phyloP scores from a whole-genome alignment of 2,113 vertebrate genomes.

The Aythya baeri region DNA sequence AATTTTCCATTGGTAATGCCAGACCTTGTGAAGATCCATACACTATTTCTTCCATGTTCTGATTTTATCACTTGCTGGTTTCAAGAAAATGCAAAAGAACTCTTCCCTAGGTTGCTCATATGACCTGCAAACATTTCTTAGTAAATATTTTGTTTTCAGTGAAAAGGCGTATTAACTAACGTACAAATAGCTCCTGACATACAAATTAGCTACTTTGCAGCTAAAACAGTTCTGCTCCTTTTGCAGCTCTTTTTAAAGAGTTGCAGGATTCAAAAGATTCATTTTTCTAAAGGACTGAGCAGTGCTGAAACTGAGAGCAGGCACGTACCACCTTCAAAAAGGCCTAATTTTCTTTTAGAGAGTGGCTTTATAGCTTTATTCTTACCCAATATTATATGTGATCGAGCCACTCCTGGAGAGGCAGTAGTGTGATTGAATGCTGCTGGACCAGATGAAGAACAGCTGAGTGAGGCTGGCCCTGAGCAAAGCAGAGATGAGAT shows the following conservation, averaged over 20 bases:
- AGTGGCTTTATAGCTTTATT: background rate
- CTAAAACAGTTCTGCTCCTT: background rate
- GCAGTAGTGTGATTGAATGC: background rate
- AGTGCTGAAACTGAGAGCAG: background rate
- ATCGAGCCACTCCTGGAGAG: background rate
- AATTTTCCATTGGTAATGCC: background rate
- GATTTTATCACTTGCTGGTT: background rate
- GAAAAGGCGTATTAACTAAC: background rate
- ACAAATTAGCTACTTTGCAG: background rate
- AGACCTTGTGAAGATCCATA: background rate
- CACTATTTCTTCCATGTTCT: background rate
- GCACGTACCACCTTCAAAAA: background rate
- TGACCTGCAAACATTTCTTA: background rate
- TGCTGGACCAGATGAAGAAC: background rate
- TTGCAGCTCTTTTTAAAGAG: background rate
- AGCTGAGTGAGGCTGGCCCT: background rate
- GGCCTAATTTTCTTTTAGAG: background rate
- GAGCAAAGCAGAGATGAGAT: background rate
- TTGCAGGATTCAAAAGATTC: background rate
- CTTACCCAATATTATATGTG: background rate
- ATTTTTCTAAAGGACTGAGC: background rate
- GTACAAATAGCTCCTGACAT: no score
- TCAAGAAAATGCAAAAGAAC: background rate
- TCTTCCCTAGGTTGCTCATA: background rate
- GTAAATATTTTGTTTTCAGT: background rate